These are phyloP conservation scores for Pseudomyrmex sp. DNA, from an alignment of 1,140 invertebrate genomes.

Conservation along the genomic window DNA sequence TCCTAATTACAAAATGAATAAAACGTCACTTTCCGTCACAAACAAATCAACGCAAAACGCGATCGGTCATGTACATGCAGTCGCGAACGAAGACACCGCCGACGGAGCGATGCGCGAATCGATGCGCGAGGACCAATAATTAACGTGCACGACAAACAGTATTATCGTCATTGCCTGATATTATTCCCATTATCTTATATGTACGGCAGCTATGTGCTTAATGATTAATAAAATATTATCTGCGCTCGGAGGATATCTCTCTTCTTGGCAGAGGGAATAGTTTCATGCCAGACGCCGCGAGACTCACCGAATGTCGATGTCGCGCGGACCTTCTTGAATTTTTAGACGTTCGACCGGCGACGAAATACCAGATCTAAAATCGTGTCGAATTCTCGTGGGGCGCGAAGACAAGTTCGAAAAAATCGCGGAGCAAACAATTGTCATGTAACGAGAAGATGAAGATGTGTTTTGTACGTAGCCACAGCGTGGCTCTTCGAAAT, in stretches of 20 bases:
- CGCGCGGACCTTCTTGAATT: not conserved
- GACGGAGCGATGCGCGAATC: not conserved
- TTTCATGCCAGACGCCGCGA: conserved; percentile 75
- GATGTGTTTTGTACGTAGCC: too few species aligned
- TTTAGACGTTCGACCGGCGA: not conserved
- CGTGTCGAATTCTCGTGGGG: not conserved
- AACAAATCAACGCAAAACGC: conserved; percentile 8
- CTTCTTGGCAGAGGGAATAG: conserved; percentile 75
- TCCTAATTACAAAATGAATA: too few species aligned
- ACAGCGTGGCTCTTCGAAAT: too few species aligned
- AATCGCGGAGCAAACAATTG: not conserved
- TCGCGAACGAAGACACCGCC: conserved; percentile 1
- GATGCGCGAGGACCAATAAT: conserved; percentile 73
- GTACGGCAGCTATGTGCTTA: conserved; percentile 78
- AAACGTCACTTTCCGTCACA: not conserved
- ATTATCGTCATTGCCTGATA: conserved; percentile 81
- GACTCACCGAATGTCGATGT: conserved; percentile 41
- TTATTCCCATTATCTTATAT: conserved; percentile 81
- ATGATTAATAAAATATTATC: conserved; percentile 82
- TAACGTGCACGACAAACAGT: conserved; percentile 76
- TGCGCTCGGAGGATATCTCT: conserved; percentile 72
- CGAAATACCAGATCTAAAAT: too few species aligned
- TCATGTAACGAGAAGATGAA: too few species aligned
- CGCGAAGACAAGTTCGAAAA: not conserved
- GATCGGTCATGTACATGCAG: not conserved